Base-by-base conservation (phyloP, 2,113 vertebrate species). In the Emydura subglobosa region DNA sequence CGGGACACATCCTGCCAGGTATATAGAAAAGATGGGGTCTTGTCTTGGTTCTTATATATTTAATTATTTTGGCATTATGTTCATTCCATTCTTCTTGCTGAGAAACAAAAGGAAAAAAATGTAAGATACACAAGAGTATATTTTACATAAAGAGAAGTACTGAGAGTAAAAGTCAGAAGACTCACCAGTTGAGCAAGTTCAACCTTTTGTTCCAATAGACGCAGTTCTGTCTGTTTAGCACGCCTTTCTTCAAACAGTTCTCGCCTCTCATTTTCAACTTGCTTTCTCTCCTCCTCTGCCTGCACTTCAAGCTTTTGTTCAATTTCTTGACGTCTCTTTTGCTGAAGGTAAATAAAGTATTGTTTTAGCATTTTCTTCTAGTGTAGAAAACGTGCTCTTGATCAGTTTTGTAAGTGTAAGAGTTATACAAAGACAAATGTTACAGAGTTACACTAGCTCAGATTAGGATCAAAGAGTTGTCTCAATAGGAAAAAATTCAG, bases 61-160 rank as follows among this genome's bases (percentile, higher is more conserved):
- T 99, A 86, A 99, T 98, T 97, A 99, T 99, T 97, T 98, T 99
- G 82, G 98, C 98, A 7, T 99, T 99, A 98, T 99, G 99, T 93
- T 98, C 98, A 96, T 99, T 99, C 99, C 99, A 99, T 98, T 99
- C 99, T 98, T 99, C 99, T 99, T 99, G 99, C 99, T 99, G 96
- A 94, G 57, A 95, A 95, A 93, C 7, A 50, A 87, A 94, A 94
- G 47, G 51, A 84, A 79, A 95, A 95, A 92, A 93, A 6, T 1
- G 4, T 97, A 42, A 95, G 81, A 92, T 68, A 92, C 5, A 68
- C 2, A 83, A 57, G 17, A 86, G 82, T 0, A 68, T 6, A 61
- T 4, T 44, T 94, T 54, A 47, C 78, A 82, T 47, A 84, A 12
- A 12, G 10, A 86, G 16, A 68, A 86, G 88, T 11, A 90, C 10